These are phyloP conservation scores for Eupithecia tripunctaria DNA, from an alignment of 2,888 invertebrate species.

Conservation along the genomic window DNA sequence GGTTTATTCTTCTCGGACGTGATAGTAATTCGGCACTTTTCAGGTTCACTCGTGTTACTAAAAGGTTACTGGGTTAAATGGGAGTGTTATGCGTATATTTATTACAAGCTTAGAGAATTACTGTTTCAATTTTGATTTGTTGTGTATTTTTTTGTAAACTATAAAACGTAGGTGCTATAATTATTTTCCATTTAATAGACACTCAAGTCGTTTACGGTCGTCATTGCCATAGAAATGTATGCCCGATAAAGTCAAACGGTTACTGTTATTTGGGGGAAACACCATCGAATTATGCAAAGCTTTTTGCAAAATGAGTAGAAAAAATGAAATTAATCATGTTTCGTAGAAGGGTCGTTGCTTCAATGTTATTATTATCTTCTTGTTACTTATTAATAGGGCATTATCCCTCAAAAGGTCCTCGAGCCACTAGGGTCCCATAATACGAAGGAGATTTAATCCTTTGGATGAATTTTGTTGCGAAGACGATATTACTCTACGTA, in stretches of 20 bases:
- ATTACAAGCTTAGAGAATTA: neutral
- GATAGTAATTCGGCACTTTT: constrained; percentile 26
- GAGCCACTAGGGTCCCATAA: constrained; percentile 48
- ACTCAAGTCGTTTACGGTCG: neutral
- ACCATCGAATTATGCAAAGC: constrained; percentile 14
- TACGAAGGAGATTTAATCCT: constrained; percentile 50
- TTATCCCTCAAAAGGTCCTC: constrained; percentile 5
- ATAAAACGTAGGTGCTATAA: neutral
- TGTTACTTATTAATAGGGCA: constrained; percentile 16
- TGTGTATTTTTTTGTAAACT: neutral
- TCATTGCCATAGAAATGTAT: neutral
- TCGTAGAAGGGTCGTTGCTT: neutral
- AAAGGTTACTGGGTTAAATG: constrained; percentile 8
- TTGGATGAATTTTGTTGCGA: constrained; percentile 51
- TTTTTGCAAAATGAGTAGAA: neutral
- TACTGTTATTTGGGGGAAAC: constrained; percentile 15
- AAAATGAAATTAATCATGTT: constrained; percentile 1
- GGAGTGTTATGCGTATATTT: neutral
- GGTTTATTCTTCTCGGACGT: constrained; percentile 35
- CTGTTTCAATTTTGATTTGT: neutral
- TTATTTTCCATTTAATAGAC: neutral
- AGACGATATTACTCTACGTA: constrained; percentile 26
- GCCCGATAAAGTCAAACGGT: constrained; percentile 8
- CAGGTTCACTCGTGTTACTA: constrained; percentile 10
- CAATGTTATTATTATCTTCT: neutral